Base-by-base conservation (phyloP, 2,888 invertebrate species). In the Spilosoma lubricipeda region DNA sequence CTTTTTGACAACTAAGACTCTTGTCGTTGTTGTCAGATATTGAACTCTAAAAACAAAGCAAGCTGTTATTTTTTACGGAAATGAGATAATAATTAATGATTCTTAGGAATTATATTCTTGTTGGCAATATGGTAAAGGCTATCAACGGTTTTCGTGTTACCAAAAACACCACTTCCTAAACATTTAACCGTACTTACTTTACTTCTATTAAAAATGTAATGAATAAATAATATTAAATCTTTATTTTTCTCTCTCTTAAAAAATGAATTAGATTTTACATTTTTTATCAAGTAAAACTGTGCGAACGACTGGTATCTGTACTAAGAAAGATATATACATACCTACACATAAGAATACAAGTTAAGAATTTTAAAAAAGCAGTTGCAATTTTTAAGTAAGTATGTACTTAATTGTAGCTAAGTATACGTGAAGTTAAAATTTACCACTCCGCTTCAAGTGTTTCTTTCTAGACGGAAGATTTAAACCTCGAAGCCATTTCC, bases 401-500 rank as follows among this genome's bases (percentile, higher is more conserved):
- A 15, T 18, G 8, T 56, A 69, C 15, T n/a, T 59, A 39, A 39
- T 56, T 27, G 27, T 33, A 20, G 5, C 48, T 48, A 56, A 70
- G 20, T 4, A 20, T 42, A 39, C n/a, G 30, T 39, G 9, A 39
- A 30, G 59, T n/a, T 69, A 56, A 27, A 36, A 59, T 45, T 63
- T 27, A 70, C 70, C 18, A 65, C 65, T 69, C 64, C 39, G 68
- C 72, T 77, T 82, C 72, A 77, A 82, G 77, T 78, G 81, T 73
- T 76, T 78, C 76, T 72, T 76, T 78, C 76, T 72, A 81, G 68
- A 63, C 83, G 75, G 76, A 83, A 85, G 79, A 77, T 73, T 80
- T 79, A 81, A 79, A 56, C 42, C 27, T 79, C 75, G 80, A 79
- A 59, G 39, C 39, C 59, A 70, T 85, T 90, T 87, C 85, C 89